These are phyloP conservation scores for Opisthograptis luteolata DNA, from an alignment of 2,888 invertebrate species.

Conservation along the genomic window DNA sequence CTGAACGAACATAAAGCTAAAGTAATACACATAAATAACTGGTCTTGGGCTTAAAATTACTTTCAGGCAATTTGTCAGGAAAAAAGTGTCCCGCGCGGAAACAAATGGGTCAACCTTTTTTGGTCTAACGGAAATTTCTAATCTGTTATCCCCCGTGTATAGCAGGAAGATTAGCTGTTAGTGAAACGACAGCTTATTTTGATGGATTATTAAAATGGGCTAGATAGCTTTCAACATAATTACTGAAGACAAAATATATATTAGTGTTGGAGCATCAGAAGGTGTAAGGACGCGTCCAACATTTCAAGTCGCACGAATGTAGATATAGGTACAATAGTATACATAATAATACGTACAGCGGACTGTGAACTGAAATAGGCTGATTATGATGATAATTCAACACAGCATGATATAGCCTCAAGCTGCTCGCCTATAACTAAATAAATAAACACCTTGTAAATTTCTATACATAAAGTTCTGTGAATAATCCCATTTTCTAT, in stretches of 20 bases:
- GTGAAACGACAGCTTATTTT: conserved; percentile 42
- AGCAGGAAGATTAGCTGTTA: conserved; percentile 49
- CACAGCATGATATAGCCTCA: no score
- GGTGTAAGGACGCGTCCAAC: no score
- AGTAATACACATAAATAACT: conserved; percentile 75
- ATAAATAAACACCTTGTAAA: no score
- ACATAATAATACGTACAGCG: no score
- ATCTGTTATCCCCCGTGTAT: conserved; percentile 63
- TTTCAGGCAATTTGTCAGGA: conserved; percentile 79
- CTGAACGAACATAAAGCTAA: conserved; percentile 56
- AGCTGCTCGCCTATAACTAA: no score
- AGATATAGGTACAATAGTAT: no score
- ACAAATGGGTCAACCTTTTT: conserved; percentile 77
- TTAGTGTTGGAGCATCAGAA: no score
- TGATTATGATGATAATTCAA: no score
- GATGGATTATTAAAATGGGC: conserved; percentile 39
- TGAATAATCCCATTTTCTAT: conserved; percentile 11
- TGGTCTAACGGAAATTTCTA: conserved; percentile 67
- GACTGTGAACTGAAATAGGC: no score
- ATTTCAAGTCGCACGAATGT: no score
- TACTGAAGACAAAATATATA: no score
- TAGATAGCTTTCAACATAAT: background rate
- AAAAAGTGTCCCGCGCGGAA: conserved; percentile 69
- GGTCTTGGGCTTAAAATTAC: conserved; percentile 77
- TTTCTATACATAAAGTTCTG: conserved; percentile 9